Base-by-base conservation (phyloP, 1,140 invertebrate species). In the Drosophila bocki region DNA sequence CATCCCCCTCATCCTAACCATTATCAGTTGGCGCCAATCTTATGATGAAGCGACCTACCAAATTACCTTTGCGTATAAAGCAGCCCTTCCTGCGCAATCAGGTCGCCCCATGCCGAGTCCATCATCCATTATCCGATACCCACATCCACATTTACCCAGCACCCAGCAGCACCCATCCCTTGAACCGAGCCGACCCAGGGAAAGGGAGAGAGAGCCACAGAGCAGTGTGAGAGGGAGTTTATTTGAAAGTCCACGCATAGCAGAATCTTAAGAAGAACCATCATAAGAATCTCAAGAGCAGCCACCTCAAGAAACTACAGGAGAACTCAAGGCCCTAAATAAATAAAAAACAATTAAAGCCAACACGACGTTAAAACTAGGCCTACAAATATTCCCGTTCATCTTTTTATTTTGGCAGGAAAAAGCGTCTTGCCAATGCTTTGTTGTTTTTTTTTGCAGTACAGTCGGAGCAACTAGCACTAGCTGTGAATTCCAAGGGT, bases 11-110 rank as follows among this genome's bases (percentile, higher is more conserved):
- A 54, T 60, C 45, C 71, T 9, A 54, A 64, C 54, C 56, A 44
- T 64, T 19, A 78, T 64, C 26, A 78, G 75, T 48, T 56, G 50
- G 35, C 32, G 42, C 39, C 41, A 50, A 61, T 37, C 15, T 67
- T 15, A 15, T 42, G 47, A 22, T 56, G 41, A 42, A 35, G 19
- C 32, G 19, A 17, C 19, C 19, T 3, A 22, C 15, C 17, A 75
- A 65, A 8, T 15, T 15, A 26, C 53, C 45, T 35, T 26, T 41
- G 61, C 41, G 41, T 13, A 22, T 42, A 9, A 74, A 63, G 35
- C 37, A 48, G n/a, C 37, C 42, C 13, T 56, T 29, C 6, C 17
- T 39, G 26, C 71, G 51, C 41, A 41, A 29, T 13, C 45, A 48
- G 22, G 13, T 26, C 19, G 19, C 22, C 13, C 22, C 22, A 3